Percentiles rank a stretch among this genome's conserved stretches.
These are phyloP conservation scores for rat (Rattus norvegicus) DNA, from an alignment of 2,113 vertebrate species.

Conservation along the genomic window DNA sequence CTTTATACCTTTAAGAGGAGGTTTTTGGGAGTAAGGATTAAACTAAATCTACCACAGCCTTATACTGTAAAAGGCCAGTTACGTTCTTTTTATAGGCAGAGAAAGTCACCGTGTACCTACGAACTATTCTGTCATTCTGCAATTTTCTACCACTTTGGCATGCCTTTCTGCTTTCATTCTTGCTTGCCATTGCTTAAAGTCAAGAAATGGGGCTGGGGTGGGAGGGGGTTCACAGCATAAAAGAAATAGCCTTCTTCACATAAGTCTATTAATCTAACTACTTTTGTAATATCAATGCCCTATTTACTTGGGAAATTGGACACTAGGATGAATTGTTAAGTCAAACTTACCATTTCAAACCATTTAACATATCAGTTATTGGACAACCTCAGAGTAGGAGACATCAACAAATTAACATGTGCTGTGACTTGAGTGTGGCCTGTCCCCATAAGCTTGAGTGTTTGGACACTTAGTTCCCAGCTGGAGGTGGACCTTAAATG, in stretches of 20 bases:
- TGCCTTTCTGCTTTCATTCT: constrained; percentile 50
- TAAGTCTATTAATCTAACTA: neutral
- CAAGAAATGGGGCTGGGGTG: neutral
- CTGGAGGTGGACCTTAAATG: no score
- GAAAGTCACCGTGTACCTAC: neutral
- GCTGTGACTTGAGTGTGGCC: neutral
- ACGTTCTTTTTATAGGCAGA: neutral
- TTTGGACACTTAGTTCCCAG: neutral
- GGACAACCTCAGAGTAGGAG: neutral
- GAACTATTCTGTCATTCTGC: neutral
- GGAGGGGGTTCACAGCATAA: neutral
- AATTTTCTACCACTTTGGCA: neutral
- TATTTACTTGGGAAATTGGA: neutral
- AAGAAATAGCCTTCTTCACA: neutral
- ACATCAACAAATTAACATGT: constrained; percentile 4
- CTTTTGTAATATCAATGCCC: neutral
- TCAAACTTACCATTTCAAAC: neutral
- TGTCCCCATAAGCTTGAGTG: neutral
- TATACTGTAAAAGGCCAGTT: neutral
- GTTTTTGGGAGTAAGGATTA: no score
- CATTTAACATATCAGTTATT: constrained; percentile 16
- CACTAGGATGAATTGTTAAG: constrained; percentile 2
- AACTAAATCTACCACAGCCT: neutral
- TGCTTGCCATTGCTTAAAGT: neutral
- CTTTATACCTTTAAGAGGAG: neutral